Base-by-base conservation (phyloP, 2,797 vertebrate genomes). In the Danio jaintianensis region DNA sequence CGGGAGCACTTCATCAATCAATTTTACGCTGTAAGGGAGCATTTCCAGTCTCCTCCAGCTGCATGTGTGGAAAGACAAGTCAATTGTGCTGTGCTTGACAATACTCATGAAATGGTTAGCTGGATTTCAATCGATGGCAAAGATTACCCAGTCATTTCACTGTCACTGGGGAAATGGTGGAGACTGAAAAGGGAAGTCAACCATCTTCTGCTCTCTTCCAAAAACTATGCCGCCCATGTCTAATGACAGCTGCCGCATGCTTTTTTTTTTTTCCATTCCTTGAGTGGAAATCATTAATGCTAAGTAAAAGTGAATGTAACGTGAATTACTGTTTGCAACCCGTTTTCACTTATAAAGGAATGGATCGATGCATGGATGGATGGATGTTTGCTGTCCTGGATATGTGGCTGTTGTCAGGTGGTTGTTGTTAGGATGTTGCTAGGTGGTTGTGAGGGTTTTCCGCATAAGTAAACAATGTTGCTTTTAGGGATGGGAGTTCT, bases 141-240 rank as follows among this genome's bases (percentile, higher is more conserved):
- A 79, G 83, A 86, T 86, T 86, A 86, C 79, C 56, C 76, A 63
- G 81, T 80, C 79, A 72, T 87, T 83, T 85, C 76, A 20, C 78
- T 77, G 86, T 82, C 78, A 61, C 55, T 5, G 68, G 70, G 70
- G 75, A 67, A 53, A 82, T 58, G 56, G 36, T 61, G 7, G 15
- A 53, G 67, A 77, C 53, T 16, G 43, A 36, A 79, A 43, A 43
- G 20, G 45, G 56, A 53, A 70, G 45, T 79, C 52, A 63, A 59
- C 70, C 43, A 22, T 73, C 62, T 55, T 52, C 13, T 29, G 47
- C 11, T 73, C 20, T 38, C 68, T 66, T 66, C 10, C 62, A 52
- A 45, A 78, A 73, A 59, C 12, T 47, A 67, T 48, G n/a, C n/a
- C 45, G 15, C 13, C 10, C 3, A 1, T 42, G 76, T 52, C 43